Evolutionary conservation across 2,888 invertebrate species (phyloP).

Genomic region (Cheilosia vernalis): DNA sequence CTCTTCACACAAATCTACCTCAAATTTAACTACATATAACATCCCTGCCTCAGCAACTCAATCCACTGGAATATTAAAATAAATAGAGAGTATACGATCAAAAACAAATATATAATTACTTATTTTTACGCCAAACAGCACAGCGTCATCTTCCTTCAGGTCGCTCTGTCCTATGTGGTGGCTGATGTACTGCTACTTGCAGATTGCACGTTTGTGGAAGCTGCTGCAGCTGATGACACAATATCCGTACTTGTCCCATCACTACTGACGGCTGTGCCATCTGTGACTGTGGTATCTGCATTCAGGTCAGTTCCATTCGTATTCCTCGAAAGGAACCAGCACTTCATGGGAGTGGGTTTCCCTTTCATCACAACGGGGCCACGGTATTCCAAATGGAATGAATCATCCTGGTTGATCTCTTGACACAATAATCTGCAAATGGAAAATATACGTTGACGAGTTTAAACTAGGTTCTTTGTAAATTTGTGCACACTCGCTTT

Average conservation of each 20-base stretch:
- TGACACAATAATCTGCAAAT: conserved; percentile 90
- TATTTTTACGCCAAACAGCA: conserved; percentile 62
- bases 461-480: conserved; percentile 55
- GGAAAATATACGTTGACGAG: conserved; percentile 74
- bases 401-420: conserved; percentile 92
- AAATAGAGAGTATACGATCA: background rate
- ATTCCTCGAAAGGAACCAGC: conserved; percentile 90
- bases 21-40: no score
- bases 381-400: conserved; percentile 92
- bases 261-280: conserved; percentile 76
- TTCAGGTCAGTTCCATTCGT: conserved; percentile 75
- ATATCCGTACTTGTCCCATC: conserved; percentile 41
- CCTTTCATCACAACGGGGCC: conserved; percentile 97
- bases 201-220: conserved; percentile 42
- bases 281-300: conserved; percentile 76
- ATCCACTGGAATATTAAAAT: no score
- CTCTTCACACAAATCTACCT: no score
- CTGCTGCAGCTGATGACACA: conserved; percentile 38
- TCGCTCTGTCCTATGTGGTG: conserved; percentile 75
- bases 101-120: conserved; percentile 59
- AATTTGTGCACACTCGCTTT: conserved; percentile 45
- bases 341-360: conserved; percentile 96
- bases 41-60: no score
- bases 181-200: conserved; percentile 57
- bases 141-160: conserved; percentile 48